phyloP scores from a whole-genome alignment of 2,888 invertebrate genomes.

The Lithophane leautieri region DNA sequence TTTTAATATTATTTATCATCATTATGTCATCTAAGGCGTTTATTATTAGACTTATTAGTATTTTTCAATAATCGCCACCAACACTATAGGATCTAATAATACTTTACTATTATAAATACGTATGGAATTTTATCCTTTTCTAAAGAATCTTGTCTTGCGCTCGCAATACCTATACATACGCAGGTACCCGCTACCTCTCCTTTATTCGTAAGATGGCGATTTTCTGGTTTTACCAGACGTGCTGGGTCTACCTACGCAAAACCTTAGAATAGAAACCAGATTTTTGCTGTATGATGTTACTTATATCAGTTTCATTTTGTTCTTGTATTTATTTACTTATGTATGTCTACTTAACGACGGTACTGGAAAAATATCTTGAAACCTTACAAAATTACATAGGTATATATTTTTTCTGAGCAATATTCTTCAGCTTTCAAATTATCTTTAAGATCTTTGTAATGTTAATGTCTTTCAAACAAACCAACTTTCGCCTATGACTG shows the following conservation, averaged over 20 bases:
- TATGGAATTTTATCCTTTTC: neutral
- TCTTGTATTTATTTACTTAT: slow-evolving; percentile 14
- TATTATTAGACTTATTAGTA: neutral
- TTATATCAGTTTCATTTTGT: slow-evolving; percentile 39
- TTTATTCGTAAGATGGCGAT: slow-evolving; percentile 56
- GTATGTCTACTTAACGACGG: neutral
- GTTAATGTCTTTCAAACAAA: neutral
- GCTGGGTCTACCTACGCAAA: slow-evolving; percentile 52
- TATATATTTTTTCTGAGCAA: neutral
- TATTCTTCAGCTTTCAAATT: neutral
- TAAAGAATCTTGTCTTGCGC: slow-evolving; percentile 33
- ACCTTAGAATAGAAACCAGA: slow-evolving; percentile 60
- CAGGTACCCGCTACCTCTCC: slow-evolving; percentile 40
- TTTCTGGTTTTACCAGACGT: slow-evolving; percentile 58
- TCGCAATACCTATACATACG: slow-evolving; percentile 25
- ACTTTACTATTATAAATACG: neutral
- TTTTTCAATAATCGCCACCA: neutral
- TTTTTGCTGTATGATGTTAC: slow-evolving; percentile 55
- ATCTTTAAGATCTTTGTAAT: neutral
- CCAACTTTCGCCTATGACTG: slow-evolving; percentile 16
- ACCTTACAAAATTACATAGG: neutral
- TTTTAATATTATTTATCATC: neutral
- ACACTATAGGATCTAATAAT: neutral
- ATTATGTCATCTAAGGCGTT: too few species aligned
- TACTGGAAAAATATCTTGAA: neutral